These are phyloP conservation scores for Lomographa bimaculata DNA, from an alignment of 2,888 invertebrate genomes.

Conservation along the genomic window DNA sequence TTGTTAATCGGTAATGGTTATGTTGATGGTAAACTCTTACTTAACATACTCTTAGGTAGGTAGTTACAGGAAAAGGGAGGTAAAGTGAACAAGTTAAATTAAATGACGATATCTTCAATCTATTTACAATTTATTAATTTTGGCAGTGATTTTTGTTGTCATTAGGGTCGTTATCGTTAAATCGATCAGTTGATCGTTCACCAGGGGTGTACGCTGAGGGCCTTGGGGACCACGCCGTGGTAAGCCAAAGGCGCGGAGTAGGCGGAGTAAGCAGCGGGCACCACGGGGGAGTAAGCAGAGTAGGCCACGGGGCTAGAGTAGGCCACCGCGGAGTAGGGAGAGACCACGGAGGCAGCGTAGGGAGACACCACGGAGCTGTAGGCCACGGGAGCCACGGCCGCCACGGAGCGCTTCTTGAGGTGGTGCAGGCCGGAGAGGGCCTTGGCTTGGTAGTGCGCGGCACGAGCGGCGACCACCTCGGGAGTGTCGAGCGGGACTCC, in stretches of 20 bases:
- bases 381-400: conserved; percentile 42
- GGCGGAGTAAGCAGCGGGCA: conserved; percentile 24
- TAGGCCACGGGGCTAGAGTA: conserved; percentile 35
- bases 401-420: conserved; percentile 62
- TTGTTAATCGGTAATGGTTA: too few relatives aligned
- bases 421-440: conserved; percentile 67
- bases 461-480: conserved; percentile 75
- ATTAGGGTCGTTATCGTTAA: conserved; percentile 5
- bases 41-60: too few relatives aligned
- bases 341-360: conserved; percentile 35
- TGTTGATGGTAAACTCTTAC: too few relatives aligned
- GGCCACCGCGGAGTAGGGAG: conserved; percentile 31
- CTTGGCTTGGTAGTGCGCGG: conserved; percentile 73
- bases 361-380: conserved; percentile 41
- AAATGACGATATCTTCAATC: too few relatives aligned
- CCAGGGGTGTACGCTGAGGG: conserved; percentile 46
- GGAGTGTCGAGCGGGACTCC: conserved; percentile 78
- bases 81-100: too few relatives aligned
- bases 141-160: conserved; percentile 15
- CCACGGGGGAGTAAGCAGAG: conserved; percentile 17
- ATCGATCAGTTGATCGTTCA: conserved; percentile 26
- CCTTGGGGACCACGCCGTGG: conserved; percentile 40
- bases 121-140: conserved; percentile 20
- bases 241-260: conserved; percentile 33
- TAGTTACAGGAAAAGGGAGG: too few relatives aligned